Evolutionary conservation across 2,113 vertebrate genomes (phyloP).

Genomic region (Serinus canaria): DNA sequence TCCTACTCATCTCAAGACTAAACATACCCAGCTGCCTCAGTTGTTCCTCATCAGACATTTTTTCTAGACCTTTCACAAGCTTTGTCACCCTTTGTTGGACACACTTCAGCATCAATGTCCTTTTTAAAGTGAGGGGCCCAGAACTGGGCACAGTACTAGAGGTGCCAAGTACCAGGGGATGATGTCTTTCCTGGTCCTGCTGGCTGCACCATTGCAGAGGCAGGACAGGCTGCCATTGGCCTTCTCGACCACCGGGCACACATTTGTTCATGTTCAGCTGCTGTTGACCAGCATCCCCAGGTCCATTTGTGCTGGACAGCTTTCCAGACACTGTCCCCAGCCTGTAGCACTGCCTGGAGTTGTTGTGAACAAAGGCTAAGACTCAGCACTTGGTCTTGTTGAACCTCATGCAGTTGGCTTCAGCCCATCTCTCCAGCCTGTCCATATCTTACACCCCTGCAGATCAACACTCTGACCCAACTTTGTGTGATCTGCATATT

Average conservation of each 20-base stretch:
- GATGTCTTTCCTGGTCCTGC: background rate
- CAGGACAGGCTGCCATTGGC: background rate
- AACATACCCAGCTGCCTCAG: background rate
- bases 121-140: background rate
- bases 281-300: background rate
- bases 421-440: background rate
- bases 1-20: background rate
- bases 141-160: too few species aligned
- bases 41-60: background rate
- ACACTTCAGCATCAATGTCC: background rate
- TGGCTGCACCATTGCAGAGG: background rate
- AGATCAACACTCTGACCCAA: background rate
- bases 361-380: background rate
- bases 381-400: background rate
- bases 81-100: background rate
- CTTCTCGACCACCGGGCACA: background rate
- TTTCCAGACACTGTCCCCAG: background rate
- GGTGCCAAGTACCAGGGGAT: fast-evolving
- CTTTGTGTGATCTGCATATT: background rate
- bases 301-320: fast-evolving
- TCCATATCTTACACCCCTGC: background rate
- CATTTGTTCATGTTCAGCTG: fast-evolving
- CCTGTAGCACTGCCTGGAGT: background rate
- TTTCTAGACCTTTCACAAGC: background rate
- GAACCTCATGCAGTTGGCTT: background rate